These are phyloP conservation scores for Colostygia pectinataria DNA, from an alignment of 2,888 invertebrate species.

Conservation along the genomic window DNA sequence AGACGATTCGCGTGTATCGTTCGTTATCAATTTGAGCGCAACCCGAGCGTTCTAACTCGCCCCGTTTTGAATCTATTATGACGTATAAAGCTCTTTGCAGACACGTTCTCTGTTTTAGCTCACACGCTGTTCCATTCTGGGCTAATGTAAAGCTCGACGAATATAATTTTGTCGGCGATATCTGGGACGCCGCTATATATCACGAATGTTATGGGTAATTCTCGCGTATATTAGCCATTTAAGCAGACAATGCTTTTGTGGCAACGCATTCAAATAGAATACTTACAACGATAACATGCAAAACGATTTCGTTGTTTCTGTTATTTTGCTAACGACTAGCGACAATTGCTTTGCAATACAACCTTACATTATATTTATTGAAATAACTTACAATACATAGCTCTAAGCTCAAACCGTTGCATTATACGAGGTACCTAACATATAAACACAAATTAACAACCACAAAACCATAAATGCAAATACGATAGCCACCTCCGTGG, in stretches of 20 bases:
- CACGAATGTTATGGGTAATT: conserved; percentile 49
- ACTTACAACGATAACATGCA: conserved; percentile 8
- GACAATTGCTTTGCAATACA: not conserved
- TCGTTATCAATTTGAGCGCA: conserved; percentile 73
- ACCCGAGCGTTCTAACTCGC: conserved; percentile 58
- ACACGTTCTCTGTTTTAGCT: conserved; percentile 59
- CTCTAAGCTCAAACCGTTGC: too few species aligned
- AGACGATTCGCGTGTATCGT: conserved; percentile 76
- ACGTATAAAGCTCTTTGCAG: conserved; percentile 52
- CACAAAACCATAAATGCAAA: too few species aligned
- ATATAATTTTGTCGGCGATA: conserved; percentile 56
- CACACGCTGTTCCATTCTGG: conserved; percentile 55
- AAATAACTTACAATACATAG: not conserved
- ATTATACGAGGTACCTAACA: too few species aligned
- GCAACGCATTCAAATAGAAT: conserved; percentile 16
- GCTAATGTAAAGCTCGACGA: conserved; percentile 52
- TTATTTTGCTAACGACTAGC: not conserved
- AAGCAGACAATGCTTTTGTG: conserved; percentile 29
- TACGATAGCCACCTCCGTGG: too few species aligned
- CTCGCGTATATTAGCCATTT: conserved; percentile 27
- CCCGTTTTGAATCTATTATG: conserved; percentile 67
- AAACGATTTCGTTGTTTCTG: conserved; percentile 6
- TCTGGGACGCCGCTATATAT: conserved; percentile 52
- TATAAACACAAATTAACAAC: too few species aligned
- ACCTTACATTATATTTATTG: not conserved